phyloP scores from a whole-genome alignment of 2,797 vertebrate species.

The Argya squamiceps region DNA sequence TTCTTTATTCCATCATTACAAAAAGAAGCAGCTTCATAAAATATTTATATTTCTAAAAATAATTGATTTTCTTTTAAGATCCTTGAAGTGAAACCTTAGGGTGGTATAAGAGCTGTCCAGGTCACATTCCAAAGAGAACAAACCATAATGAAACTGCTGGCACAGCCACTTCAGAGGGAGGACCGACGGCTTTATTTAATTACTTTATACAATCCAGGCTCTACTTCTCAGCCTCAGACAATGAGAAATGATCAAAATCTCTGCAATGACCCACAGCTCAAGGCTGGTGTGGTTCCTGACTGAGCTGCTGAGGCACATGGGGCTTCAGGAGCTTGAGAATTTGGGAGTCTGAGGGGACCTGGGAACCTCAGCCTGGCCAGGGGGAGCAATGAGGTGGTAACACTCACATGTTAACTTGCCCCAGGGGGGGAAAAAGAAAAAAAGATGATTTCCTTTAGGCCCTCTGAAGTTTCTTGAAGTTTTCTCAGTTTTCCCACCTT shows the following conservation, averaged over 20 bases:
- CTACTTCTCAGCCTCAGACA: not conserved
- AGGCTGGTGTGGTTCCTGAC: not conserved
- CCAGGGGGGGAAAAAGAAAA: not conserved
- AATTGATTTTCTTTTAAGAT: conserved; percentile 29
- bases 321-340: not conserved
- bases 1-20: not conserved
- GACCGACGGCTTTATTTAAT: not conserved
- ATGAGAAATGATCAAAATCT: not conserved
- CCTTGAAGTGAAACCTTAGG: not conserved
- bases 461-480: not conserved
- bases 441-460: not conserved
- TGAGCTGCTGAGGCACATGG: not conserved
- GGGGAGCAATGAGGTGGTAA: not conserved
- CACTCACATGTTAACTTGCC: fast-evolving
- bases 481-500: not conserved
- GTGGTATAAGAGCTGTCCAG: not conserved
- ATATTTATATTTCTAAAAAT: conserved; percentile 43
- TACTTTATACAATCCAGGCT: not conserved
- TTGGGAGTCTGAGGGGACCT: not conserved
- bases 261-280: not conserved
- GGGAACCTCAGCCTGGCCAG: not conserved
- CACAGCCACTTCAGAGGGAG: not conserved
- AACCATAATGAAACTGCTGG: not conserved
- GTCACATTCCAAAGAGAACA: not conserved
- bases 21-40: not conserved